Conservation (phyloP, 2,113 vertebrate genomes). For the Anthoscopus minutus region DNA sequence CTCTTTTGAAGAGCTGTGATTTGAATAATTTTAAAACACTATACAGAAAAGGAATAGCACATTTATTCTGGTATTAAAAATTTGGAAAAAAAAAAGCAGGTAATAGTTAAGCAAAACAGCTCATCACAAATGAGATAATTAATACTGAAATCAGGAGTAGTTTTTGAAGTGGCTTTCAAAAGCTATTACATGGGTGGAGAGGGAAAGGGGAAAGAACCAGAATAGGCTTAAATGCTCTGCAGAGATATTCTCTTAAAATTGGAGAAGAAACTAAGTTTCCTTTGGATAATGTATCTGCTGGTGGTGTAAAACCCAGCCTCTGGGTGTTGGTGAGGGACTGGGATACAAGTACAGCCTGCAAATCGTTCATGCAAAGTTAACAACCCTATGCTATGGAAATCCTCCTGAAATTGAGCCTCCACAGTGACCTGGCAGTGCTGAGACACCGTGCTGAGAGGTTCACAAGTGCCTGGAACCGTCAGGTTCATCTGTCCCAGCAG, state of each 20-base stretch:
- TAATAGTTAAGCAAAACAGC: background rate
- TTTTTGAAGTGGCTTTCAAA: background rate
- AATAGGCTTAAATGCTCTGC: background rate
- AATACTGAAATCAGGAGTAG: background rate
- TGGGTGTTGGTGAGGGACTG: accelerated
- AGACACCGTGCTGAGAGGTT: accelerated
- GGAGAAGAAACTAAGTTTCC: background rate
- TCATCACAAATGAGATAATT: background rate
- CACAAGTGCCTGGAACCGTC: accelerated
- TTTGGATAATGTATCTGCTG: background rate
- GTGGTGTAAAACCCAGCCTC: background rate
- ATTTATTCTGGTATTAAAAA: background rate
- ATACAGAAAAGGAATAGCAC: background rate
- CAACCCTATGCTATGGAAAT: background rate
- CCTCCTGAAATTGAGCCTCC: background rate
- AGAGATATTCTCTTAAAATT: background rate
- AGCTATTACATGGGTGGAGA: background rate
- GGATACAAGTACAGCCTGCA: accelerated
- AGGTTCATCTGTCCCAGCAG: accelerated
- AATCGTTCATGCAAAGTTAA: background rate
- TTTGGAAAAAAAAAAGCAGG: background rate
- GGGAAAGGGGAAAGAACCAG: background rate
- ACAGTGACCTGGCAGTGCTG: background rate
- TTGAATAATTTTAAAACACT: background rate
- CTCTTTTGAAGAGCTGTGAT: background rate